Percentiles rank a stretch among this genome's conserved stretches.
These are phyloP conservation scores for Kuschelorhynchus macadamiae DNA, from an alignment of 2,888 invertebrate genomes.

Conservation along the genomic window DNA sequence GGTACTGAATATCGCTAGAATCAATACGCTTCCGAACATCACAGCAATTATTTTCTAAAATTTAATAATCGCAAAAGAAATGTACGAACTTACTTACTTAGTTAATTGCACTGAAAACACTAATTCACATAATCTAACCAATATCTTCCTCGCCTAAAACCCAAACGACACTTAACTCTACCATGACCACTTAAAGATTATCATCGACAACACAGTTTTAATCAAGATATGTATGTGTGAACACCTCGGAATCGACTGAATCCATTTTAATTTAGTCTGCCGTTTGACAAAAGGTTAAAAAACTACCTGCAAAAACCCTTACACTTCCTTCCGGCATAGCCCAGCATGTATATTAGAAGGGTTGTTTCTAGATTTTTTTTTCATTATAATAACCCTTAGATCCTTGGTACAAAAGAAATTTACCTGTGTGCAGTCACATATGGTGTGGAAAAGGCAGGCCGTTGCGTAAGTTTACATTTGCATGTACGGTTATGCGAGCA, in stretches of 20 bases:
- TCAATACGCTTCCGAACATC: too few species aligned
- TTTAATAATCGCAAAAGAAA: too few species aligned
- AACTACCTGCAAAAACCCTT: slow-evolving; percentile 67
- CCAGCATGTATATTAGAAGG: slow-evolving; percentile 41
- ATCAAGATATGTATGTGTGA: slow-evolving; percentile 63
- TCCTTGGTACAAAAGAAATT: slow-evolving; percentile 60
- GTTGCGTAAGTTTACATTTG: slow-evolving; percentile 27
- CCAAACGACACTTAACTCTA: slow-evolving; percentile 26
- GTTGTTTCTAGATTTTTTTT: slow-evolving; percentile 45
- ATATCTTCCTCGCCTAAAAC: neutral
- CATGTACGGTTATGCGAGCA: too few species aligned
- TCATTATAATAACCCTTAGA: slow-evolving; percentile 32
- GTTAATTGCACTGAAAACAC: too few species aligned
- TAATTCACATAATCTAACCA: too few species aligned
- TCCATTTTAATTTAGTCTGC: slow-evolving; percentile 61
- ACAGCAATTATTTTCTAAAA: too few species aligned
- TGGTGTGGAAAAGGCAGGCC: slow-evolving; percentile 47
- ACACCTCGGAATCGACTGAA: slow-evolving; percentile 65
- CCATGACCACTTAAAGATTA: slow-evolving; percentile 37
- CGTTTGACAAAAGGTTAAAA: slow-evolving; percentile 60
- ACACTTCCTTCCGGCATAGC: slow-evolving; percentile 67
- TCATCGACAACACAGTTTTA: slow-evolving; percentile 26
- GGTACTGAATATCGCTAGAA: too few species aligned
- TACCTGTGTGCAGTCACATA: slow-evolving; percentile 62
- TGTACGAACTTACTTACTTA: too few species aligned